These are phyloP conservation scores for Lomographa bimaculata DNA, from an alignment of 2,888 invertebrate species.

Conservation along the genomic window DNA sequence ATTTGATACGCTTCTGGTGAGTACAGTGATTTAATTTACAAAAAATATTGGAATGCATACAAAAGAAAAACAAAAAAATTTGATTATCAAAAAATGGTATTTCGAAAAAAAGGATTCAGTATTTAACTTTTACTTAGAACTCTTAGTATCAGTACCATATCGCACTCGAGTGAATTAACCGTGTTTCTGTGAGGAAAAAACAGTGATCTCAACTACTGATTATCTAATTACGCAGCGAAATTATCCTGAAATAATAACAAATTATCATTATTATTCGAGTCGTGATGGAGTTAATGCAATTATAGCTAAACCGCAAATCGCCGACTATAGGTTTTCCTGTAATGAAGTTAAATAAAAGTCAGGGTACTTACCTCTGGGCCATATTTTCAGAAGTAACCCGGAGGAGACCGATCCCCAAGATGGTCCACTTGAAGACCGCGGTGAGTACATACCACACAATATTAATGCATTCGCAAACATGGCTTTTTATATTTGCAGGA, in stretches of 20 bases:
- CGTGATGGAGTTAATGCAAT: constrained; percentile 27
- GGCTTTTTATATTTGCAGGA: too few relatives aligned
- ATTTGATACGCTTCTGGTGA: constrained; percentile 31
- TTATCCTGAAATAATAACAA: constrained; percentile 16
- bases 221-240: constrained; percentile 5
- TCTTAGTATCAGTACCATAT: too few relatives aligned
- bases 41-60: too few relatives aligned
- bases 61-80: background rate
- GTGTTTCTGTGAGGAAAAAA: constrained; percentile 15
- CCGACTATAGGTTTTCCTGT: constrained; percentile 14
- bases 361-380: constrained; percentile 22
- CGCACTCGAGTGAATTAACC: background rate
- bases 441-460: too few relatives aligned
- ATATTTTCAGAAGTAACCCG: constrained; percentile 43
- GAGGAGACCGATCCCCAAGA: constrained; percentile 35
- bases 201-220: constrained; percentile 10
- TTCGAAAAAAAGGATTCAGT: too few relatives aligned
- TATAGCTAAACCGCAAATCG: constrained; percentile 18
- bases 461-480: too few relatives aligned
- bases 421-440: constrained; percentile 47
- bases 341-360: constrained; percentile 19
- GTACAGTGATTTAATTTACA: constrained; percentile 22
- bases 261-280: constrained; percentile 12
- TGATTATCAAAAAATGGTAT: too few relatives aligned
- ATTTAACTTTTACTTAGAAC: too few relatives aligned